Conservation (phyloP, 2,797 vertebrate genomes). For the Pseudochaenichthys georgianus region DNA sequence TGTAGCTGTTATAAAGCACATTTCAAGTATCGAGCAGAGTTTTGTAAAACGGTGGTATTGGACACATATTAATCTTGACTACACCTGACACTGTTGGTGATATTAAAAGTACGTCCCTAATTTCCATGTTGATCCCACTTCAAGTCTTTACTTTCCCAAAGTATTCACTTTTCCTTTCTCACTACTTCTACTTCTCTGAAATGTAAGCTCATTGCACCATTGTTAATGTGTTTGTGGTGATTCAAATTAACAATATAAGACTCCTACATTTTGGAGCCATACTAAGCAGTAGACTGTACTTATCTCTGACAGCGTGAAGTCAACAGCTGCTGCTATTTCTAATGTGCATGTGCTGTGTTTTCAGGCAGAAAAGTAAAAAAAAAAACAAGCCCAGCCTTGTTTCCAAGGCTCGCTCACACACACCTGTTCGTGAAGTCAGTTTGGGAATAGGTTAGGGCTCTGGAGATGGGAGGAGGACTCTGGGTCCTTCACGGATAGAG, state of each 20-base stretch:
- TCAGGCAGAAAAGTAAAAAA: slow-evolving; percentile 59
- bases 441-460: slow-evolving; percentile 71
- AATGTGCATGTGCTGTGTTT: slow-evolving; percentile 66
- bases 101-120: background rate
- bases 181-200: background rate
- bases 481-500: slow-evolving; percentile 54
- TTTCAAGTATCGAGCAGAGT: no score
- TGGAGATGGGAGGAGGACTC: slow-evolving; percentile 56
- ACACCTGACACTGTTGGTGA: background rate
- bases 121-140: background rate
- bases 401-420: slow-evolving; percentile 46
- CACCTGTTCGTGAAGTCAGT: slow-evolving; percentile 67
- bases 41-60: no score
- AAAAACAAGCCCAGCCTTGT: slow-evolving; percentile 66
- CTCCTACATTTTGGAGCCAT: slow-evolving; percentile 9
- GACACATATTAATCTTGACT: background rate
- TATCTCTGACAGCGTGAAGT: slow-evolving; percentile 51
- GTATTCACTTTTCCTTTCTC: background rate
- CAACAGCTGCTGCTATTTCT: slow-evolving; percentile 71
- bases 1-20: no score
- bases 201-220: slow-evolving; percentile 2
- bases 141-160: background rate
- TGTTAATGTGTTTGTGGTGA: slow-evolving; percentile 9
- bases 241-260: slow-evolving; percentile 23
- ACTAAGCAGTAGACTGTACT: slow-evolving; percentile 45